Conservation (phyloP, 2,888 invertebrate genomes). For the Mellilla xanthometata region DNA sequence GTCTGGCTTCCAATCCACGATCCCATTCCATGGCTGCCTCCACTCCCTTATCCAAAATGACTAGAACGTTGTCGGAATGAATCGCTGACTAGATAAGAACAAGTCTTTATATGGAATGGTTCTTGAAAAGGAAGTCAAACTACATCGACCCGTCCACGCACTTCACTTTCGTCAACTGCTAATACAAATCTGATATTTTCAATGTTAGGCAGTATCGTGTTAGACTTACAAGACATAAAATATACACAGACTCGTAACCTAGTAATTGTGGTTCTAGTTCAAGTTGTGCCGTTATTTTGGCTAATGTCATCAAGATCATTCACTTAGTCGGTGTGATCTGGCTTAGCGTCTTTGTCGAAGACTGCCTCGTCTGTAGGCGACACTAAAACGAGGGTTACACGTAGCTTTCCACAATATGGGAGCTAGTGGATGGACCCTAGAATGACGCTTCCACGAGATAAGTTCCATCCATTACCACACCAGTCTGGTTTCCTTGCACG, state of each 20-base stretch:
- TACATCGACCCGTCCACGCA: conserved; percentile 7
- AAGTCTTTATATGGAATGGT: conserved; percentile 19
- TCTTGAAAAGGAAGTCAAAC: conserved; percentile 23
- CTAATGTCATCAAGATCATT: conserved; percentile 28
- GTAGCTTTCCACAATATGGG: conserved; percentile 65
- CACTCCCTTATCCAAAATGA: conserved; percentile 19
- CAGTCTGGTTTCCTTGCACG: conserved; percentile 90
- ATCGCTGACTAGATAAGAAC: conserved; percentile 20
- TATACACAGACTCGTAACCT: conserved; percentile 59
- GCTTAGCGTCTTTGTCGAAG: conserved; percentile 31
- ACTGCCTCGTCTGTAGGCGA: conserved; percentile 26
- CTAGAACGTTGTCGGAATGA: conserved; percentile 29
- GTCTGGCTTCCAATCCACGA: conserved; percentile 26
- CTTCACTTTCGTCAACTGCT: conserved; percentile 40
- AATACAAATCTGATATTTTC: conserved; percentile 60
- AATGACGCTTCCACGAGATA: conserved; percentile 93
- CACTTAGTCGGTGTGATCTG: too few relatives aligned
- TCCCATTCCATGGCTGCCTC: conserved; percentile 18
- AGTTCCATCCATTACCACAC: conserved; percentile 92
- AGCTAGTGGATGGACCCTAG: conserved; percentile 77
- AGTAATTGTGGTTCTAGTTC: conserved; percentile 63
- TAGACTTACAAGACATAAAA: conserved; percentile 62
- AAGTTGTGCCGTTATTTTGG: conserved; percentile 28
- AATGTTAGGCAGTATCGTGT: conserved; percentile 74
- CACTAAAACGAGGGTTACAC: conserved; percentile 44